Evolutionary conservation across 2,113 vertebrate species (phyloP).

Genomic region (Meleagris gallopavo): DNA sequence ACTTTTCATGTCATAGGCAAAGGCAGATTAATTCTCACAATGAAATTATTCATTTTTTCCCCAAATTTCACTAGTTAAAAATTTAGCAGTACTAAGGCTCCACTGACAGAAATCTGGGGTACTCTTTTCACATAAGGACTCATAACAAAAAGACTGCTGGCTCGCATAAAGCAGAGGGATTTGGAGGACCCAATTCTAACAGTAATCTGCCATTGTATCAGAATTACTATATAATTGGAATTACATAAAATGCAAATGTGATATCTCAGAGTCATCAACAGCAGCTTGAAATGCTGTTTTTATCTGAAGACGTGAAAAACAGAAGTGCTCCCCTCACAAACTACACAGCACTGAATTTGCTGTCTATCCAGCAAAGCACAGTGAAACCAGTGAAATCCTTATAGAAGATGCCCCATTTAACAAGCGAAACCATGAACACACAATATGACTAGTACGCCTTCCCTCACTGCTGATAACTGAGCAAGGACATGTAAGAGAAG

Average conservation of each 20-base stretch:
- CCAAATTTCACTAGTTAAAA: background rate
- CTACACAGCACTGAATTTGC: background rate
- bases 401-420: background rate
- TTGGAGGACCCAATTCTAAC: background rate
- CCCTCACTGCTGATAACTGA: background rate
- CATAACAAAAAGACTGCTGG: background rate
- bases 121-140: background rate
- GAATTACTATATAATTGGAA: background rate
- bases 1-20: constrained; percentile 27
- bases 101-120: background rate
- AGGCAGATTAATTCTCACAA: constrained; percentile 31
- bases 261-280: background rate
- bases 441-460: background rate
- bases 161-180: background rate
- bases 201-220: background rate
- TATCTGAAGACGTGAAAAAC: constrained; percentile 3
- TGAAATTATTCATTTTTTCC: background rate
- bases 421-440: background rate
- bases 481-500: constrained; percentile 22
- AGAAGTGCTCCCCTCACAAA: background rate
- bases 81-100: background rate
- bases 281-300: background rate
- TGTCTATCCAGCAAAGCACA: background rate
- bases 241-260: background rate
- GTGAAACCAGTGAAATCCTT: background rate